Percentiles rank a stretch among this genome's conserved stretches.
Evolutionary conservation across 2,888 invertebrate species (phyloP).

Genomic region (Synanthedon myopaeformis): DNA sequence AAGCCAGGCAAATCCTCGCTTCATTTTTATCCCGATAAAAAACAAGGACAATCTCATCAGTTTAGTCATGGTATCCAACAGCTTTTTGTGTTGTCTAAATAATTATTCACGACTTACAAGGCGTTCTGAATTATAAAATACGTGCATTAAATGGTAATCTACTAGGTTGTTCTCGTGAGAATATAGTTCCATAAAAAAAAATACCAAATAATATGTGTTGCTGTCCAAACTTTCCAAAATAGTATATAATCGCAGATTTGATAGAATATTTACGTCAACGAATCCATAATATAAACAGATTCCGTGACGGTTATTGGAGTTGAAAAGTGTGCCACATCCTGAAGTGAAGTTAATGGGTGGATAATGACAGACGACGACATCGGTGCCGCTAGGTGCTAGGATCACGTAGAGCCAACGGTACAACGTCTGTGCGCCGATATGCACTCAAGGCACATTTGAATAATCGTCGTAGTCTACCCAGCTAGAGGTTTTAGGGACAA

Average conservation of each 20-base stretch:
- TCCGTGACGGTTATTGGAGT: slow-evolving; percentile 21
- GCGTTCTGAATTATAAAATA: slow-evolving; percentile 25
- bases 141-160: slow-evolving; percentile 31
- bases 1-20: background rate
- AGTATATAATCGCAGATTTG: background rate
- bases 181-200: slow-evolving; percentile 3
- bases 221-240: background rate
- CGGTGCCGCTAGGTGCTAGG: slow-evolving; percentile 42
- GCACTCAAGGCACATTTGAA: slow-evolving; percentile 46
- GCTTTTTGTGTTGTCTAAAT: slow-evolving; percentile 46
- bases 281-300: slow-evolving; percentile 16
- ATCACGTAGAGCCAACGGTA: slow-evolving; percentile 61
- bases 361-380: slow-evolving; percentile 37
- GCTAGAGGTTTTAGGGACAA: slow-evolving; percentile 20
- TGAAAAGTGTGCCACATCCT: slow-evolving; percentile 52
- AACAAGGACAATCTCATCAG: slow-evolving; percentile 21
- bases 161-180: slow-evolving; percentile 31
- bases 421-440: slow-evolving; percentile 16
- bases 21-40: slow-evolving; percentile 34
- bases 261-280: slow-evolving; percentile 7
- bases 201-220: background rate
- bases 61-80: slow-evolving; percentile 34
- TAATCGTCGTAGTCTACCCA: slow-evolving; percentile 29
- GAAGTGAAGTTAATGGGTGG: slow-evolving; percentile 40
- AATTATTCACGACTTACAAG: slow-evolving; percentile 61